Base-by-base conservation (phyloP, 2,113 vertebrate genomes). In the Gopherus evgoodei region DNA sequence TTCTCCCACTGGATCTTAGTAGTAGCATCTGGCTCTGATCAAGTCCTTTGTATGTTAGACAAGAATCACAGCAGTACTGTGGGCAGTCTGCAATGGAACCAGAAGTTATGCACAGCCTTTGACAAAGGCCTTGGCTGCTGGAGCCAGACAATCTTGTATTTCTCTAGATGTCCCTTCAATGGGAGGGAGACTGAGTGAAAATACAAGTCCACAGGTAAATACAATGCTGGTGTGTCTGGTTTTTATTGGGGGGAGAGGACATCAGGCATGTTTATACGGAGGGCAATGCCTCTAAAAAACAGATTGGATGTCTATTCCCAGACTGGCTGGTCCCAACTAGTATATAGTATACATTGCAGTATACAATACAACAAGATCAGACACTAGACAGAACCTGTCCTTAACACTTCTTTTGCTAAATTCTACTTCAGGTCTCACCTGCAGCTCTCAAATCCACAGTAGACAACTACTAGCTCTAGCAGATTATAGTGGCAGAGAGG, bases 21-120 rank as follows among this genome's bases (percentile, higher is more conserved):
- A 38, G 65, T 9, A 87, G 0, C 93, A 95, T 96, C 96, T 95
- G 90, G 93, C 35, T 88, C 91, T 89, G 91, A 53, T 93, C 91
- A 31, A 2, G 5, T 62, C 3, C 0, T 91, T 0, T 88, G 92
- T 82, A 42, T 0, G 12, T 59, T 42, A 93, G 93, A 22, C 89
- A 91, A 86, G 54, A 59, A 85, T 42, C 92, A 87, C 95, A 97
- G 95, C 91, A 91, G 93, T 1, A n/a, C n/a, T 38, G n/a, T 72
- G n/a, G 35, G 19, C 19, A 11, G 8, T 72, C 65, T n/a, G 65
- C 17, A 35, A 35, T n/a, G 35, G 35, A 69, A n/a, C 35, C 65
- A 38, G n/a, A 38, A 72, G n/a, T 38, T 9, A 72, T 1, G 19
- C 22, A 38, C 65, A 38, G n/a, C 19, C 65, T 38, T 56, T 65